A percentile compares a stretch with the other conserved stretches of the same genome.
phyloP scores from a whole-genome alignment of 2,888 invertebrate genomes.

The Scaptomyza reducta region DNA sequence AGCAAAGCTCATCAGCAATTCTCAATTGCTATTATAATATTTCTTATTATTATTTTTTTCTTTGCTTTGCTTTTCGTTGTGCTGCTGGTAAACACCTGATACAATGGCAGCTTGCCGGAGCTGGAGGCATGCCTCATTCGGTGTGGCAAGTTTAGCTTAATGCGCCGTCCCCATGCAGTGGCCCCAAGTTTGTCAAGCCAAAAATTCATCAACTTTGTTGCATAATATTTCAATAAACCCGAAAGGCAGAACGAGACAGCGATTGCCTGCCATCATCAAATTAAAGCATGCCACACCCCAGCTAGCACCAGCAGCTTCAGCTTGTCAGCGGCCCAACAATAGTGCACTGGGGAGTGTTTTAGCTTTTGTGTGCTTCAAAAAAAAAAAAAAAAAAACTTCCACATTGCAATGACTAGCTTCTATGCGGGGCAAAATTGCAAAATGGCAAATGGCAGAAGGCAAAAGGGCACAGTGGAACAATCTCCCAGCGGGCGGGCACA shows the following conservation, averaged over 20 bases:
- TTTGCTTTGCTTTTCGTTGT: slow-evolving; percentile 39
- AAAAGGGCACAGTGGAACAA: not conserved
- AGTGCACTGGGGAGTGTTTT: slow-evolving; percentile 74
- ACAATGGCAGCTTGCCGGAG: slow-evolving; percentile 48
- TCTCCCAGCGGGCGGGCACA: slow-evolving; percentile 28
- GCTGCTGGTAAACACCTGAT: slow-evolving; percentile 72
- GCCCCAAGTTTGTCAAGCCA: slow-evolving; percentile 58
- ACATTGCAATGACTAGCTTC: slow-evolving; percentile 23
- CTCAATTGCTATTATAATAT: slow-evolving; percentile 80
- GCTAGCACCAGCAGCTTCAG: not conserved
- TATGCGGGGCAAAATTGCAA: not conserved
- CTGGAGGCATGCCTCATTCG: slow-evolving; percentile 11
- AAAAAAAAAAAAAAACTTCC: slow-evolving; percentile 9
- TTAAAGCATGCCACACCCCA: slow-evolving; percentile 62
- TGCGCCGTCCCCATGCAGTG: slow-evolving; percentile 69
- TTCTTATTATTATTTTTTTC: not conserved
- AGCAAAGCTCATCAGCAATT: slow-evolving; percentile 77
- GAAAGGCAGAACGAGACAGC: slow-evolving; percentile 4
- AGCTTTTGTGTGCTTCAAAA: slow-evolving; percentile 27
- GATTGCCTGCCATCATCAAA: slow-evolving; percentile 64
- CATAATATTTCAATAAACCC: slow-evolving; percentile 78
- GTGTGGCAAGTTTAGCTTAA: slow-evolving; percentile 62
- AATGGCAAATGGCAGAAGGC: not conserved
- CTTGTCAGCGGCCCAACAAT: slow-evolving; percentile 43
- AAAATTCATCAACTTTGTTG: slow-evolving; percentile 80